Percentiles rank a stretch among this genome's conserved stretches.
Evolutionary conservation across 2,113 vertebrate genomes (phyloP).

Genomic region (Dasyprocta punctata): DNA sequence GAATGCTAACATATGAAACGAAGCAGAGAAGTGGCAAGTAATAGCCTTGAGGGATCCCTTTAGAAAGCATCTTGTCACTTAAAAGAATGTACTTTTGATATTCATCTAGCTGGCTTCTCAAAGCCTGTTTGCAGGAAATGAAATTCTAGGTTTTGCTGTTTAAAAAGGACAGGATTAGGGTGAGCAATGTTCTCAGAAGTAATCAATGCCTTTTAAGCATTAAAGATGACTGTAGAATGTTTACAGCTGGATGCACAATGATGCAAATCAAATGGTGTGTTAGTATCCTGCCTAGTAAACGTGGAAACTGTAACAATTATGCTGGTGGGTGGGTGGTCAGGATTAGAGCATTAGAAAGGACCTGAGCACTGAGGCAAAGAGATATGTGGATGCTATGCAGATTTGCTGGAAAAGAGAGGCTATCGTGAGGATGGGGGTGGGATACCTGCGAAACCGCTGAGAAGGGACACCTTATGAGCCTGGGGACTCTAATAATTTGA

Average conservation of each 20-base stretch:
- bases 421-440: background rate
- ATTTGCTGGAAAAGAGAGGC: background rate
- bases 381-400: background rate
- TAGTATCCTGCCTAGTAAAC: background rate
- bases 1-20: slow-evolving; percentile 81
- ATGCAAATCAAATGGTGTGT: slow-evolving; percentile 7
- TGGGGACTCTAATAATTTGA: background rate
- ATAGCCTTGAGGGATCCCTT: slow-evolving; percentile 81
- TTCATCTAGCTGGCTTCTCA: slow-evolving; percentile 76
- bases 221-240: slow-evolving; percentile 29
- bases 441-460: background rate
- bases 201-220: slow-evolving; percentile 77
- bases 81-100: slow-evolving; percentile 73
- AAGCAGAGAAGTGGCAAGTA: slow-evolving; percentile 81
- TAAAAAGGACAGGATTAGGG: background rate
- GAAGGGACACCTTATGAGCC: background rate
- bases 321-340: background rate
- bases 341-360: background rate
- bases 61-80: slow-evolving; percentile 67
- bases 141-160: slow-evolving; percentile 70
- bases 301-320: background rate
- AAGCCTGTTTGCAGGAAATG: slow-evolving; percentile 77
- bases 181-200: slow-evolving; percentile 61
- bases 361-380: background rate
- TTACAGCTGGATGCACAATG: slow-evolving; percentile 33